Conservation (phyloP, 2,113 vertebrate species). For the Pycnonotus jocosus region DNA sequence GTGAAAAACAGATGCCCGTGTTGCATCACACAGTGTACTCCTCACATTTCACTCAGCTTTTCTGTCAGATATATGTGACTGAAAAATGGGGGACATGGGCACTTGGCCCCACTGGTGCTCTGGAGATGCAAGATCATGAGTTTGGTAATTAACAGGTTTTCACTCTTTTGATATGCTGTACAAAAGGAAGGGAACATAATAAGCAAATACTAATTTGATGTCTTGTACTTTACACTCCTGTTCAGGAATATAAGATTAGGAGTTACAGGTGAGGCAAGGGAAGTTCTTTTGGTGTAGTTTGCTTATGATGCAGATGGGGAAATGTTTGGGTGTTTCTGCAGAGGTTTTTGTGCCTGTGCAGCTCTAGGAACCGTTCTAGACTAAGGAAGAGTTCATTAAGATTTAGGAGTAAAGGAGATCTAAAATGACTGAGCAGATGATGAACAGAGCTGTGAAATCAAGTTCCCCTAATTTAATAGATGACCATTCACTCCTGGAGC, state of each 20-base stretch:
- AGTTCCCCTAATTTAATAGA: neutral
- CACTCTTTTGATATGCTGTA: neutral
- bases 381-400: neutral
- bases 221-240: neutral
- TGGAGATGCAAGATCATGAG: neutral
- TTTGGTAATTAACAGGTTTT: neutral
- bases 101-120: fast-evolving
- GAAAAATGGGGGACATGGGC: neutral
- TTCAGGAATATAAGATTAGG: fast-evolving
- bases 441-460: neutral
- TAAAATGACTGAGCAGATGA: neutral
- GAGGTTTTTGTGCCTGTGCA: neutral
- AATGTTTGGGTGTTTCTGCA: neutral
- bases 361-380: neutral
- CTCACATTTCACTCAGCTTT: neutral
- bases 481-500: neutral
- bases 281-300: neutral
- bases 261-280: neutral
- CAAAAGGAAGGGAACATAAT: neutral
- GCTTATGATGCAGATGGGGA: neutral
- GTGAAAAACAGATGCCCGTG: neutral
- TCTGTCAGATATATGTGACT: neutral
- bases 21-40: fast-evolving
- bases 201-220: neutral
- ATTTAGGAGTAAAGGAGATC: neutral